Evolutionary conservation across 2,797 vertebrate species (phyloP).

Genomic region (Hydrophis major): DNA sequence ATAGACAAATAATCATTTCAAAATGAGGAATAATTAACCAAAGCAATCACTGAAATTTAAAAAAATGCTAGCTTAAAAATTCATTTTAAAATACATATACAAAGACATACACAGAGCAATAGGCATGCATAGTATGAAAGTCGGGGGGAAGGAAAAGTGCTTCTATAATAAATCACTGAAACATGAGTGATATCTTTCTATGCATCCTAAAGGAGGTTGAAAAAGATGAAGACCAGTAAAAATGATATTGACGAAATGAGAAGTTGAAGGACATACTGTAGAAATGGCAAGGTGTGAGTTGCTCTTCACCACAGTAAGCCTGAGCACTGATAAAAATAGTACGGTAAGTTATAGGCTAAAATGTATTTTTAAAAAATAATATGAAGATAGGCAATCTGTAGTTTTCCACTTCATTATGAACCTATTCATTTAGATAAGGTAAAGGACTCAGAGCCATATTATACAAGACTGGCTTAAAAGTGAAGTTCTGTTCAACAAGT

Average conservation of each 20-base stretch:
- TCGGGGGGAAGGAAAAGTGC: neutral
- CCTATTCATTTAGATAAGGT: neutral
- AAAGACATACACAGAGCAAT: neutral
- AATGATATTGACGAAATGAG: neutral
- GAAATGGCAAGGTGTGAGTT: neutral
- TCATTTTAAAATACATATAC: neutral
- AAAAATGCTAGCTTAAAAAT: neutral
- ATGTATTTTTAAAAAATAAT: neutral
- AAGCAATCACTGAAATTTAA: neutral
- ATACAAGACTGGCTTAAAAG: neutral
- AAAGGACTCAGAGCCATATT: neutral
- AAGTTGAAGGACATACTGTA: neutral
- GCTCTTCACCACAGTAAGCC: neutral
- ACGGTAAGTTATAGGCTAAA: neutral
- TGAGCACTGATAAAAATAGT: neutral
- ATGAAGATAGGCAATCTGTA: neutral
- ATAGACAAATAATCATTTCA: neutral
- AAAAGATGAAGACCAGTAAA: neutral
- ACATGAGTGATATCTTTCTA: neutral
- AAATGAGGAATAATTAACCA: neutral
- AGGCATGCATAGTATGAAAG: neutral
- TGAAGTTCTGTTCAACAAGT: neutral
- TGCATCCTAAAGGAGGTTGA: neutral
- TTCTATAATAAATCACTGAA: neutral
- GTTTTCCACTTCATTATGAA: neutral